Base-by-base conservation (phyloP, 2,888 invertebrate species). In the Ariolimax columbianus region DNA sequence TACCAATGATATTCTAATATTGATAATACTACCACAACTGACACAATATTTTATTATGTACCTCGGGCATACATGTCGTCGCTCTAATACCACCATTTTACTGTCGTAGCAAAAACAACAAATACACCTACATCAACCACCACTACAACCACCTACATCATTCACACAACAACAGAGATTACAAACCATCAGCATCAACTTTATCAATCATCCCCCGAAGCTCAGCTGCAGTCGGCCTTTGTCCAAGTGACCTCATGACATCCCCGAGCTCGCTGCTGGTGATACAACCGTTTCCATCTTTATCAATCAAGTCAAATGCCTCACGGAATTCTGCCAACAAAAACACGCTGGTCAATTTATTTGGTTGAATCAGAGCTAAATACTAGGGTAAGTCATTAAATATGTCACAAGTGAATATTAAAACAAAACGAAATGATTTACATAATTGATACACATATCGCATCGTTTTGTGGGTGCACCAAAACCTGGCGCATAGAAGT, bases 171-270 rank as follows among this genome's bases (percentile, higher is more conserved):
- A 75, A 43, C 77, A 77, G 17, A 51, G 26, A 51, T 43, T 7
- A 43, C 79, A 43, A 47, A 77, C 77, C 83, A 26, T 83, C 70
- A 26, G 33, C 68, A 43, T 83, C 83, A 19, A 77, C 83, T 11
- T 68, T n/a, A 26, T 83, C 47, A 26, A 77, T 77, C 83, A 77
- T 83, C 14, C 51, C 68, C 47, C 30, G 1, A 26, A 77, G 33
- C 19, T 83, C 83, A 26, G 43, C 30, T 26, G 51, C 43, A 0
- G 82, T 82, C 6, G 75, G 82, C 26, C 11, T 63, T 38, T 75
- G 38, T 17, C 82, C 82, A 1, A 82, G 40, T 36, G 82, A 59
- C 75, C 83, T 83, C 83, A 83, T 83, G 77, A 77, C 77, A 11
- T 73, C 55, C 0, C 63, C 82, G 6, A 82, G 82, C 30, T 82